Evolutionary conservation across 2,113 vertebrate genomes (phyloP).

Genomic region (Leucosticte australis): DNA sequence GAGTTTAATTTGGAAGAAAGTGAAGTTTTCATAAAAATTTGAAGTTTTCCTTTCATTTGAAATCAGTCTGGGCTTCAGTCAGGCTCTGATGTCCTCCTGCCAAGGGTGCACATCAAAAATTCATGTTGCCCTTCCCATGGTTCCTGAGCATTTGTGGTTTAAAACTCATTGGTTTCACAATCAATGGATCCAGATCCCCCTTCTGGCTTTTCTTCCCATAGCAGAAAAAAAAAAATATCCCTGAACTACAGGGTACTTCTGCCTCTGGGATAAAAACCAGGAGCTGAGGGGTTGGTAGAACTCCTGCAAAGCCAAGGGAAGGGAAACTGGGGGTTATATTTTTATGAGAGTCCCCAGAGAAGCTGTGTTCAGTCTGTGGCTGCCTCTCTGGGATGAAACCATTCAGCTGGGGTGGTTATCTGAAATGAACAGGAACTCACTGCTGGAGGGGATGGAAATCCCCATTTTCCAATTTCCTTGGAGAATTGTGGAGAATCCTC

Average conservation of each 20-base stretch:
- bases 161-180: background rate
- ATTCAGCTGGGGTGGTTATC: background rate
- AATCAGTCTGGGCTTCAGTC: background rate
- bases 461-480: background rate
- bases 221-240: background rate
- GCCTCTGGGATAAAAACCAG: rapidly evolving
- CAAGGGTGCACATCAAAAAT: background rate
- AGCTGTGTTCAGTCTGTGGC: background rate
- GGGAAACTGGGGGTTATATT: rapidly evolving
- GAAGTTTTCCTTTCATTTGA: background rate
- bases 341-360: background rate
- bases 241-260: background rate
- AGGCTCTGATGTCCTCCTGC: background rate
- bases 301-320: background rate
- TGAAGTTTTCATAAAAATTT: conserved; percentile 31
- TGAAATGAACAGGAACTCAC: background rate
- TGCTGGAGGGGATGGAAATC: background rate
- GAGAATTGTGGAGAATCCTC: background rate
- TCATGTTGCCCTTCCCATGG: background rate
- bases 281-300: background rate
- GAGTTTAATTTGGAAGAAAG: background rate
- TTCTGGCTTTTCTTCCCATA: background rate
- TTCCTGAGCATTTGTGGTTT: background rate
- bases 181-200: background rate
- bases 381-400: background rate